Conservation (phyloP, 1,140 invertebrate genomes). For the Amphibalanus amphitrite region DNA sequence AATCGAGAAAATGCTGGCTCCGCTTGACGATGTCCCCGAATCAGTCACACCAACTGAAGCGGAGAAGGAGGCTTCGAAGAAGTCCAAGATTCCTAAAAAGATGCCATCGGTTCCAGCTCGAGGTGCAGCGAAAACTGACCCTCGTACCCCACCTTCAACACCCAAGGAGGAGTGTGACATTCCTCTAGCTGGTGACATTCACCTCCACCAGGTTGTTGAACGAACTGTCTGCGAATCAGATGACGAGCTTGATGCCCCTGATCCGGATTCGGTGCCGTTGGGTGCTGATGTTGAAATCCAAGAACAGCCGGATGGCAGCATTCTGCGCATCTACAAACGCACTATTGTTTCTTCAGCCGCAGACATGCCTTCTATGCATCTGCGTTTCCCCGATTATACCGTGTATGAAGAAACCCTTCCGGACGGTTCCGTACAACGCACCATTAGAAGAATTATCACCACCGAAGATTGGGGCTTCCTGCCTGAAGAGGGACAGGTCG, state of each 20-base stretch:
- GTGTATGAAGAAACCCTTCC: not conserved
- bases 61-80: not conserved
- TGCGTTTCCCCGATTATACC: not conserved
- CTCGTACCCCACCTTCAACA: not conserved
- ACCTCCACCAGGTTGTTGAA: conserved; percentile 14
- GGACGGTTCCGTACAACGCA: not conserved
- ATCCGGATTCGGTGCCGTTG: not conserved
- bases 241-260: conserved; percentile 13
- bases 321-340: not conserved
- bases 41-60: not conserved
- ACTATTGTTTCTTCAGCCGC: not conserved
- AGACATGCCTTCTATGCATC: not conserved
- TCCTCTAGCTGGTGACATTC: not conserved
- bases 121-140: not conserved
- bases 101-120: not conserved
- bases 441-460: not conserved
- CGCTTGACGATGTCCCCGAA: not conserved
- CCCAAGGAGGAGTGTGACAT: not conserved
- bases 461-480: not conserved
- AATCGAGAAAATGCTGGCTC: not conserved
- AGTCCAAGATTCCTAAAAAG: not conserved
- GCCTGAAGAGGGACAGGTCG: not conserved
- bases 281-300: not conserved
- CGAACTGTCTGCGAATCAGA: conserved; percentile 13
- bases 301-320: not conserved